Evolutionary conservation across 2,797 vertebrate genomes (phyloP).

Genomic region (Etheostoma nigrum): DNA sequence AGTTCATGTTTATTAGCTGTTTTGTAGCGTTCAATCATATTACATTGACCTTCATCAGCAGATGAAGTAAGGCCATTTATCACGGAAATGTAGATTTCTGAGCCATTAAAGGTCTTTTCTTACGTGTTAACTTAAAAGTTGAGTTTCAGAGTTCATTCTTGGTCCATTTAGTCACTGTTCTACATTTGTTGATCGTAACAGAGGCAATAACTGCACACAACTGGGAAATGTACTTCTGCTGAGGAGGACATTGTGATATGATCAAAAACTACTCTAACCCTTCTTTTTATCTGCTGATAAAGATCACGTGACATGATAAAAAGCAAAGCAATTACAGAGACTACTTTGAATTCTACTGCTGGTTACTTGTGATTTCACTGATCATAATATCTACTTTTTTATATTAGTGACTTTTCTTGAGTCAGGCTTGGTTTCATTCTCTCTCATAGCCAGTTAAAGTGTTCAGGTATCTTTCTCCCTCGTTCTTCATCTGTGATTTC

Average conservation of each 20-base stretch:
- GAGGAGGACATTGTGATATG: not conserved
- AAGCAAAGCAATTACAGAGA: not conserved
- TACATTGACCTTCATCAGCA: not conserved
- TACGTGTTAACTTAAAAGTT: not conserved
- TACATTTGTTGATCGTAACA: not conserved
- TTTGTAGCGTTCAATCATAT: not conserved
- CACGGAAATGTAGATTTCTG: not conserved
- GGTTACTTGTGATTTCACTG: not conserved
- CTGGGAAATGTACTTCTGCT: not conserved
- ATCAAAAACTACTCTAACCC: not conserved
- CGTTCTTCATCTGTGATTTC: constrained; percentile 12
- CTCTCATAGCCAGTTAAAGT: not conserved
- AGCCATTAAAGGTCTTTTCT: not conserved
- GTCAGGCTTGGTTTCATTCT: not conserved
- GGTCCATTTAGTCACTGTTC: not conserved
- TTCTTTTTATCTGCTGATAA: not conserved
- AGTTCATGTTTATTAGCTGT: not conserved
- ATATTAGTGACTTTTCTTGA: not conserved
- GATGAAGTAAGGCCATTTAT: not conserved
- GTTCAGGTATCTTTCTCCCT: not conserved
- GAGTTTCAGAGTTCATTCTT: not conserved
- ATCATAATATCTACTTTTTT: constrained; percentile 2
- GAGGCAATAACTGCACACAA: not conserved
- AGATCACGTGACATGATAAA: not conserved
- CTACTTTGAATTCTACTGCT: not conserved